Evolutionary conservation across 2,888 invertebrate species (phyloP).

Genomic region (Sminthurinus aureus): DNA sequence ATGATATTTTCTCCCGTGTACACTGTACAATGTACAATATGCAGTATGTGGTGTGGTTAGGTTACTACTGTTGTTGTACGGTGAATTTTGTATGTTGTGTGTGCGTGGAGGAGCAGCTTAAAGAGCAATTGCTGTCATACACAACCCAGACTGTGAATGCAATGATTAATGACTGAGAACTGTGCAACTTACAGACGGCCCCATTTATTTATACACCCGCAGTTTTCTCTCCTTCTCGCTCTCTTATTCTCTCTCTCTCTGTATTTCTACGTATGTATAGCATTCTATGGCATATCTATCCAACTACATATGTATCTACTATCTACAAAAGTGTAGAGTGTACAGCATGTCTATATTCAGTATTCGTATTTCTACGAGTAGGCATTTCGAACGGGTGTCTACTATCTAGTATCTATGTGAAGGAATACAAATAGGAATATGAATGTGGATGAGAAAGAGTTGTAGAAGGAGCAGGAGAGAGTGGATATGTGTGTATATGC

Average conservation of each 20-base stretch:
- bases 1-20: not conserved
- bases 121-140: slow-evolving; percentile 43
- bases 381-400: not conserved
- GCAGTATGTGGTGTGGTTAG: not conserved
- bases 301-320: too few relatives aligned
- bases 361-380: not conserved
- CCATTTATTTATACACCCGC: not conserved
- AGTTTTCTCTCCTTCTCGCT: too few relatives aligned
- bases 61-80: not conserved
- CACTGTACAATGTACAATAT: not conserved
- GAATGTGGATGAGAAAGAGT: not conserved
- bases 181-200: not conserved
- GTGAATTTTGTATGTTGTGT: not conserved
- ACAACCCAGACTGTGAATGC: slow-evolving; percentile 38
- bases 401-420: too few relatives aligned
- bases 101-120: slow-evolving; percentile 23
- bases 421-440: too few relatives aligned
- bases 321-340: not conserved
- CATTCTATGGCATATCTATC: too few relatives aligned
- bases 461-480: not conserved
- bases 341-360: not conserved
- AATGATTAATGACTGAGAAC: slow-evolving; percentile 39
- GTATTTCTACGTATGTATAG: too few relatives aligned
- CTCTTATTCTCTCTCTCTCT: too few relatives aligned
- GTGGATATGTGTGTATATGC: not conserved